Percentiles rank a stretch among this genome's conserved stretches.
Conservation (phyloP, 2,113 vertebrate species). For the Henicopernis longicauda region DNA sequence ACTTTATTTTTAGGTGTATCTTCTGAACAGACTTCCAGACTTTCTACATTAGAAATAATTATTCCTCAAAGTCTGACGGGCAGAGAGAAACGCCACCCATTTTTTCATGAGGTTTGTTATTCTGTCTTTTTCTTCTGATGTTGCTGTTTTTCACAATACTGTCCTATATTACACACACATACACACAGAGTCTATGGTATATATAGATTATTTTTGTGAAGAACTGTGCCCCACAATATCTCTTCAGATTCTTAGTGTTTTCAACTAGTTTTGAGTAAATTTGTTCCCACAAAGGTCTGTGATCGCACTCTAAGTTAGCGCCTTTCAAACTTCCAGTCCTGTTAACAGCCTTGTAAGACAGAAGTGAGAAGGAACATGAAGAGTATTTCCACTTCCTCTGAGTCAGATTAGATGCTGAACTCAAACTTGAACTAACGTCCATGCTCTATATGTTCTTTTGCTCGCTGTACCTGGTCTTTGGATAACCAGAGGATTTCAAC, state of each 20-base stretch:
- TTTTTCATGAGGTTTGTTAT: slow-evolving; percentile 47
- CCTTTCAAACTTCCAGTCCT: neutral
- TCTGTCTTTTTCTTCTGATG: neutral
- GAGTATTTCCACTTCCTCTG: neutral
- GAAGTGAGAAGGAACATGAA: neutral
- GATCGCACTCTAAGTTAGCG: neutral
- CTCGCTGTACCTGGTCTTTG: neutral
- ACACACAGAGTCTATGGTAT: neutral
- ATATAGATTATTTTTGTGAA: neutral
- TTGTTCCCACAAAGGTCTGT: neutral
- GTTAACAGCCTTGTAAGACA: neutral
- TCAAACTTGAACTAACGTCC: neutral
- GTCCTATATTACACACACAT: neutral
- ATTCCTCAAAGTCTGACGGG: slow-evolving; percentile 8
- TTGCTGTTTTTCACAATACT: neutral
- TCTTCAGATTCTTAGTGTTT: neutral
- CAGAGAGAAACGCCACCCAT: neutral
- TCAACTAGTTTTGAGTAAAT: neutral
- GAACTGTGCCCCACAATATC: neutral
- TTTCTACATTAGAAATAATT: slow-evolving; percentile 43
- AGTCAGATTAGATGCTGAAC: neutral
- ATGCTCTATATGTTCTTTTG: neutral
- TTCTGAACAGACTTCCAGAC: neutral
- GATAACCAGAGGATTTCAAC: neutral
- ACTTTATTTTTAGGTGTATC: slow-evolving; percentile 25